Percentiles rank a stretch among this genome's conserved stretches.
phyloP scores from a whole-genome alignment of 2,797 vertebrate genomes.

The Poeciliopsis turneri region DNA sequence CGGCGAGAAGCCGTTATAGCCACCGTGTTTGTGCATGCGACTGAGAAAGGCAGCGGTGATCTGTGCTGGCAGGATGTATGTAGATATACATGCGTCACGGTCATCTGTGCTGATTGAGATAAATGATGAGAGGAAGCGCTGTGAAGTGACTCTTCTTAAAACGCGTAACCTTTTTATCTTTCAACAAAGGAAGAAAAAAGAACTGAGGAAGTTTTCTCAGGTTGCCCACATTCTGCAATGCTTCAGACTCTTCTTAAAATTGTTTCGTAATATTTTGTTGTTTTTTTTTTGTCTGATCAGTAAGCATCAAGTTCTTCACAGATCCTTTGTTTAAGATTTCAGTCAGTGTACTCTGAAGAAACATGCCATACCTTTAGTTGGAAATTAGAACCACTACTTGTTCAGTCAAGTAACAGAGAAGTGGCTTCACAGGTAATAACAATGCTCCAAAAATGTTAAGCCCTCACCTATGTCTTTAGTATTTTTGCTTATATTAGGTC shows the following conservation, averaged over 20 bases:
- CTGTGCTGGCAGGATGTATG: conserved; percentile 16
- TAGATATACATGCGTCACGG: conserved; percentile 22
- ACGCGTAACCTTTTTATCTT: neutral
- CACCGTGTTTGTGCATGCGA: neutral
- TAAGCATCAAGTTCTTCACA: neutral
- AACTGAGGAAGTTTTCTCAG: neutral
- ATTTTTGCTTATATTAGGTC: neutral
- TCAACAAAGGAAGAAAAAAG: neutral
- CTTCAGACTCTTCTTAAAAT: neutral
- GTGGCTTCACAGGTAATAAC: neutral
- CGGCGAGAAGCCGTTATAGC: conserved; percentile 14
- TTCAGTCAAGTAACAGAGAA: neutral
- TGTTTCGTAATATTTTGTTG: neutral
- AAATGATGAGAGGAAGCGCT: neutral
- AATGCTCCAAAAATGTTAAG: neutral
- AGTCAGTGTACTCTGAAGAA: neutral
- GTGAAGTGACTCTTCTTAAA: conserved; percentile 8
- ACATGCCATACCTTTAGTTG: neutral
- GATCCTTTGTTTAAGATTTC: neutral
- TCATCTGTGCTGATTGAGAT: conserved; percentile 14
- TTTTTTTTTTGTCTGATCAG: neutral
- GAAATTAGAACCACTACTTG: neutral
- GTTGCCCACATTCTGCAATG: neutral
- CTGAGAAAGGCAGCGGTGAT: neutral
- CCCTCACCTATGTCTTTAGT: neutral